Base-by-base conservation (phyloP, 2,888 invertebrate genomes). In the Leptinotarsa peninsularis region DNA sequence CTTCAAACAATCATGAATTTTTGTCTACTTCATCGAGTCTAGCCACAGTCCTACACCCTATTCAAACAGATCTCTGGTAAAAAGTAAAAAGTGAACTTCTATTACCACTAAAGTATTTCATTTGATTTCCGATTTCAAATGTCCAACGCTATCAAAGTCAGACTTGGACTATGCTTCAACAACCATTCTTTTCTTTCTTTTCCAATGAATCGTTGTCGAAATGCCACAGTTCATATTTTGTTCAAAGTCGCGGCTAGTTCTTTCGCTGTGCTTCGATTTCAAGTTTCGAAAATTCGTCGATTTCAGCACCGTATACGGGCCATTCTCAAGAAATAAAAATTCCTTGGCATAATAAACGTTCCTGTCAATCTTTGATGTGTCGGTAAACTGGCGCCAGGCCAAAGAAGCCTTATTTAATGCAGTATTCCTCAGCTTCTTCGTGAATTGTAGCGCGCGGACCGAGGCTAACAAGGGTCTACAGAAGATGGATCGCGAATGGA, bases 261-360 rank as follows among this genome's bases (percentile, higher is more conserved):
- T 33, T n/a, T 4, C 18, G 3, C 27, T 33, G n/a, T 27, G n/a
- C 33, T 27, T 33, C 43, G 27, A n/a, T n/a, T n/a, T 33, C n/a
- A 17, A 33, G 17, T 63, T 63, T n/a, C 15, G 33, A 27, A 63
- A n/a, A 63, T 63, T 60, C 23, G 14, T 18, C 23, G 15, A 18
- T 33, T 56, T 49, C 56, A 49, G 54, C 56, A 58, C 58, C 70
- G 10, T 70, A 70, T 70, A 70, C 43, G 70, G 70, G 58, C 23
- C 58, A 58, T 70, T 58, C 18, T 18, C 17, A 21, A 33, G 13
- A 49, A 33, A 49, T 58, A 70, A 70, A 70, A 58, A 70, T 70
- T 17, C 58, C 23, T 1, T 18, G 49, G 58, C 49, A 49, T 70
- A 70, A 70, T 70, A 56, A 70, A 70, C 33, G 58, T 49, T 70